Percentiles rank a stretch among this genome's conserved stretches.
Conservation (phyloP, 2,888 invertebrate species). For the Alsophila aescularia region DNA sequence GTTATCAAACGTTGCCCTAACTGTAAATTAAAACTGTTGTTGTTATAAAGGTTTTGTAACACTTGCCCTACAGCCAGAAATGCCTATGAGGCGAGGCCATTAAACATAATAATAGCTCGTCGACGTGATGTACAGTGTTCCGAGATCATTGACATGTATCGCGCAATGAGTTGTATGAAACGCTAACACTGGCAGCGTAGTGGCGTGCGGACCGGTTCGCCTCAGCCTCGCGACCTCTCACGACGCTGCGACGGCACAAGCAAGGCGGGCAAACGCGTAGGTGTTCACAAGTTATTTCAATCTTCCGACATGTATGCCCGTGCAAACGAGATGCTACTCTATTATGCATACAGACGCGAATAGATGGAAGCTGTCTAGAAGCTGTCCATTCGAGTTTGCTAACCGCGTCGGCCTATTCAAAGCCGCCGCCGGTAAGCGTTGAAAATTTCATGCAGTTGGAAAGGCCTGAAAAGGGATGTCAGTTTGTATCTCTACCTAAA, state of each 20-base stretch:
- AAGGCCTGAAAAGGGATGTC: conserved; percentile 21
- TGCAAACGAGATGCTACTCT: conserved; percentile 5
- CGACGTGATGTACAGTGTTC: conserved; percentile 39
- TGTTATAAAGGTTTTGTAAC: conserved; percentile 12
- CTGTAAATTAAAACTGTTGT: conserved; percentile 20
- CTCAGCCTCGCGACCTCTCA: conserved; percentile 36
- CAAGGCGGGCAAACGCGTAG: conserved; percentile 25
- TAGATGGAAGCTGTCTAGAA: background rate
- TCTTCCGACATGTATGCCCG: conserved; percentile 12
- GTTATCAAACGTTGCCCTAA: conserved; percentile 19
- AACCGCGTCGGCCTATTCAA: conserved; percentile 3
- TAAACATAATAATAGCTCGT: conserved; percentile 38
- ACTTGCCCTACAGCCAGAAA: conserved; percentile 22
- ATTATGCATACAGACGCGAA: conserved; percentile 13
- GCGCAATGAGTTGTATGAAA: conserved; percentile 51
- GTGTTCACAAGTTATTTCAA: conserved; percentile 29
- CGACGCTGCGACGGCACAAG: conserved; percentile 14
- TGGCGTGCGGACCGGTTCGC: conserved; percentile 49
- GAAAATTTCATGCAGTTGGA: conserved; percentile 10
- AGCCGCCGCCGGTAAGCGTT: background rate
- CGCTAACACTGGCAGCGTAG: conserved; percentile 47
- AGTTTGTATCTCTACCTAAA: conserved; percentile 24
- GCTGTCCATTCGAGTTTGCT: background rate
- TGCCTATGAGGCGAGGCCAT: conserved; percentile 31
- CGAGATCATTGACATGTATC: conserved; percentile 57